Base-by-base conservation (phyloP, 2,888 invertebrate genomes). In the Dryobotodes eremita region DNA sequence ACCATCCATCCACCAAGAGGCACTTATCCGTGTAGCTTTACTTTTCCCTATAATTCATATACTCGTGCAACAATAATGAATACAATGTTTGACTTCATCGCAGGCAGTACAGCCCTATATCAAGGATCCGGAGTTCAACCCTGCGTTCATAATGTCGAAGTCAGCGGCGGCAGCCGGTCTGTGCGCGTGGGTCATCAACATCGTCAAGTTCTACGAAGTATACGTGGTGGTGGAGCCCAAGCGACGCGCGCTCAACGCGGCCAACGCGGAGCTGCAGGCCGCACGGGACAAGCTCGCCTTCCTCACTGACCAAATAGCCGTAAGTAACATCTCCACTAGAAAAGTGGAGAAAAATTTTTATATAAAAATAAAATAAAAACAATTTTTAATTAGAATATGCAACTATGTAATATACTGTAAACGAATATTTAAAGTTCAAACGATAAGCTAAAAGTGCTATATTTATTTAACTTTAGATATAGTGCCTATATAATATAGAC, bases 161-260 rank as follows among this genome's bases (percentile, higher is more conserved):
- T 99, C 99, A 0, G 97, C 97, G 55, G 99, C 99, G 26, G 99
- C 99, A 36, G 99, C 99, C 74, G 99, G 99, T 46, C 97, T 99
- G 15, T 99, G 99, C 92, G 98, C 99, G 2, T 99, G 99, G 99
- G 99, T 99, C 3, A 98, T 99, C 87, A 99, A 99, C 94, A 99
- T 99, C 86, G 97, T 98, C 92, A 98, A 97, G 89, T 99, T 99
- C 95, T 98, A 99, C 95, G 98, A 98, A 75, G 98, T 99, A 50
- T 99, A 98, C 95, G 98, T 98, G 82, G 98, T 99, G 57, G 99
- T 99, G 0, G 99, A 99, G 93, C 99, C 99, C 36, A 99, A 99
- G 92, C 97, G 99, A 90, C 97, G 98, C 78, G 99, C 99, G 4
- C 97, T 99, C 48, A 97, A 98, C 36, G 98, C 98, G 80, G 99